phyloP scores from a whole-genome alignment of 2,113 vertebrate genomes.

The Macquaria ambigua region DNA sequence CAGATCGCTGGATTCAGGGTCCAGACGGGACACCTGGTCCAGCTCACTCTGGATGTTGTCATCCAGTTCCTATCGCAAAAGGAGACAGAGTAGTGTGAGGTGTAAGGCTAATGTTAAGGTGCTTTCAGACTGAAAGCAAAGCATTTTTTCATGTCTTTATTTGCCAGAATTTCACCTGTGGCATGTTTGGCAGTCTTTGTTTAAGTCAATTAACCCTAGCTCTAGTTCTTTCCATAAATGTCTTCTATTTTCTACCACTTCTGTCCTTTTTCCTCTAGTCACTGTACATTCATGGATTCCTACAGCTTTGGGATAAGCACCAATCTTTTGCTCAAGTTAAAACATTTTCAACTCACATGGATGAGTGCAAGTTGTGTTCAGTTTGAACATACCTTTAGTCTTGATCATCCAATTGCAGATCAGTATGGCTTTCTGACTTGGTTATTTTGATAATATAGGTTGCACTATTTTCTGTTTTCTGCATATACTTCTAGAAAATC shows the following conservation, averaged over 20 bases:
- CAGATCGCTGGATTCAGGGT: slow-evolving; percentile 82
- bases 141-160: not conserved
- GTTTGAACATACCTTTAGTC: not conserved
- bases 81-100: not conserved
- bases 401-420: not conserved
- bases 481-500: not conserved
- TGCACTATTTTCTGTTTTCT: not conserved
- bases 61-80: slow-evolving; percentile 78
- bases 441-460: not conserved
- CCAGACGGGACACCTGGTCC: slow-evolving; percentile 84
- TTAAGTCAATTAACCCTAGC: not conserved
- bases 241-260: not conserved
- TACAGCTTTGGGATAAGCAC: not conserved
- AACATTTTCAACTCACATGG: not conserved
- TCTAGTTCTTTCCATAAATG: not conserved
- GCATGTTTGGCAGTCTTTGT: not conserved
- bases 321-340: not conserved
- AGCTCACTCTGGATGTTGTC: slow-evolving; percentile 86
- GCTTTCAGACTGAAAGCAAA: not conserved
- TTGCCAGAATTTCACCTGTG: not conserved
- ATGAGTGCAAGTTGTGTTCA: not conserved
- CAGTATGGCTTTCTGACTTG: not conserved
- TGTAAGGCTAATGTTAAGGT: not conserved
- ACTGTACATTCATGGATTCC: not conserved
- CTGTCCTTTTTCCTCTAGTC: not conserved